phyloP scores from a whole-genome alignment of 2,113 vertebrate genomes.

The Mesocricetus auratus region DNA sequence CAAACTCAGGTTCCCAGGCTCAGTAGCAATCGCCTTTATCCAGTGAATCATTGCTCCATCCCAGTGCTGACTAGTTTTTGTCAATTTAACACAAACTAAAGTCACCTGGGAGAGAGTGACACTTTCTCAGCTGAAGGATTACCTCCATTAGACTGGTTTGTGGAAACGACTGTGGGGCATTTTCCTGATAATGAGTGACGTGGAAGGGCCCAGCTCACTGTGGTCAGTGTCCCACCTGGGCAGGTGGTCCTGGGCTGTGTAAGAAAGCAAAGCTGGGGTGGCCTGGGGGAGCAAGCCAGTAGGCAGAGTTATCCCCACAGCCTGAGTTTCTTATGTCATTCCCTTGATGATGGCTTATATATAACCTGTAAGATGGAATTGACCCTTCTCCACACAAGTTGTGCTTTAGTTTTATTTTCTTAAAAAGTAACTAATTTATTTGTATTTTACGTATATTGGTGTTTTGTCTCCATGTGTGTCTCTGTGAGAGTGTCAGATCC shows the following conservation, averaged over 20 bases:
- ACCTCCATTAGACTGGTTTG: neutral
- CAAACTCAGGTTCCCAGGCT: neutral
- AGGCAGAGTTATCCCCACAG: neutral
- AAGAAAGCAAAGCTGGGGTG: neutral
- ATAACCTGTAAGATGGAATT: neutral
- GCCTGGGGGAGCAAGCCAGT: neutral
- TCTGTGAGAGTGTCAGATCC: too few relatives aligned
- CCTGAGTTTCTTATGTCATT: neutral
- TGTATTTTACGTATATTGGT: neutral
- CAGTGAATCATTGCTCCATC: too few relatives aligned
- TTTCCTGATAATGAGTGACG: neutral
- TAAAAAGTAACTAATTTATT: too few relatives aligned
- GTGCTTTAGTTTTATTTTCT: neutral
- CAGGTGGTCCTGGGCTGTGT: neutral
- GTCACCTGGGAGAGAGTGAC: neutral
- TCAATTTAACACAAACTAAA: neutral
- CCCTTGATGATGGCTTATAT: neutral
- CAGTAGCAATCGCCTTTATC: too few relatives aligned
- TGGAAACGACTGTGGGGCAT: neutral
- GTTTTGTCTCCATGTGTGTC: too few relatives aligned
- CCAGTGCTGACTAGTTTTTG: neutral
- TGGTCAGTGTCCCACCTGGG: neutral
- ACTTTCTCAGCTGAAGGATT: too few relatives aligned
- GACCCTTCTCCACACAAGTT: neutral
- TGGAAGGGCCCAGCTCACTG: neutral